Base-by-base conservation (phyloP, 2,797 vertebrate genomes). In the Pseudochromis fuscus region DNA sequence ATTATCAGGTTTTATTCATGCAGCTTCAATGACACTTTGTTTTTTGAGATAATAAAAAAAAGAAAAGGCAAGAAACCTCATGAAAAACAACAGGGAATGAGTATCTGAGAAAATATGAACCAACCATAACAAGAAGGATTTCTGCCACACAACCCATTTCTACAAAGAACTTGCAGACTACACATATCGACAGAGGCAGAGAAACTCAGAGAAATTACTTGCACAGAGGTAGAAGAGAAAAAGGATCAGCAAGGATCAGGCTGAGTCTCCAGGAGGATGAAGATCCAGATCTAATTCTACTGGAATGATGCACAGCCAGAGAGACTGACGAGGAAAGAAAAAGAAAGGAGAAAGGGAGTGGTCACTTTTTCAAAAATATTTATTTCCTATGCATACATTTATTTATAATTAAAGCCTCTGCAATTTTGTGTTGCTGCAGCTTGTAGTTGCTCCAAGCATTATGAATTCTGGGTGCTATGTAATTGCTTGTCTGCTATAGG, bases 231-330 rank as follows among this genome's bases (percentile, higher is more conserved):
- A 42, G 31, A 25, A 35, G 60, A 49, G 52, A 35, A 9, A 7
- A 23, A 2, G 38, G n/a, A n/a, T n/a, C n/a, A n/a, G n/a, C n/a
- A n/a, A n/a, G 30, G 18, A 11, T 48, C 21, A 67, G 38, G 25
- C 45, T 23, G 25, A 49, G 23, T 42, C 31, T 71, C 40, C 30
- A 24, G 11, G 28, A 61, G 56, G 31, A 60, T 42, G 48, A 40
- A 53, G 40, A 51, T 50, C 25, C 27, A 50, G n/a, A 31, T 51
- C 44, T 24, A 16, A 52, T 5, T 23, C 2, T 0, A 11, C 24
- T 50, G 37, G 8, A 60, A 56, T 38, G 19, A 72, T 23, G 25
- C 23, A 59, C 11, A 0, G 35, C 8, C 18, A 42, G 38, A 42
- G 40, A n/a, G 9, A 19, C n/a, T 42, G 40, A 1, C 45, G 53